Evolutionary conservation across 1,140 invertebrate species (phyloP).

Genomic region (Archivesica marissinica): DNA sequence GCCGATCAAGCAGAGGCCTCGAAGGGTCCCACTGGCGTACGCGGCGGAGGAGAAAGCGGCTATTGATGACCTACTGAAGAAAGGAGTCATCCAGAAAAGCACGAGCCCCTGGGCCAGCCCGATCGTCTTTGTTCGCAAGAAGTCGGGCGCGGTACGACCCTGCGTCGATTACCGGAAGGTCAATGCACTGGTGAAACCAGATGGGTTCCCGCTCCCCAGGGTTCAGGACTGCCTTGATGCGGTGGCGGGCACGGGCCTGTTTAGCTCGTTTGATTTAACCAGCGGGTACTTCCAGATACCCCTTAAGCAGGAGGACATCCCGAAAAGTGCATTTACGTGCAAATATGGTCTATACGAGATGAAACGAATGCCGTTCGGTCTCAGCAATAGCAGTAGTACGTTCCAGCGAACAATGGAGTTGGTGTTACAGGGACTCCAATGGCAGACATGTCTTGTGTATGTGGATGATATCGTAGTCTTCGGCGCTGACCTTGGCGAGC

Average conservation of each 20-base stretch:
- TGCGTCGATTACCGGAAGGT: conserved; percentile 20
- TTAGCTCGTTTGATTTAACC: neutral
- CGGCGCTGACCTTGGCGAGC: conserved; percentile 13
- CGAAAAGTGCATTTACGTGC: neutral
- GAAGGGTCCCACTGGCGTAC: neutral
- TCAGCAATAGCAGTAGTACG: neutral
- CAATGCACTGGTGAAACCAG: conserved; percentile 7
- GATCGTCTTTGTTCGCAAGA: neutral
- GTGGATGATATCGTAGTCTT: conserved; percentile 61
- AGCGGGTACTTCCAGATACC: conserved; percentile 79
- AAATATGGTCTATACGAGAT: neutral
- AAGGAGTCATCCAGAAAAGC: neutral
- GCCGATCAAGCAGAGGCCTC: conserved; percentile 10
- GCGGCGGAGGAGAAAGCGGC: neutral
- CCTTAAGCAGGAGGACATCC: conserved; percentile 71
- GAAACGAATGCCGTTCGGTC: neutral
- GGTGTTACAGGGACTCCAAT: conserved; percentile 19
- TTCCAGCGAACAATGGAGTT: neutral
- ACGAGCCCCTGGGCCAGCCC: neutral
- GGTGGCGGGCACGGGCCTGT: neutral
- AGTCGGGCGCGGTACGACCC: neutral
- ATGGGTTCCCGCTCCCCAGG: neutral
- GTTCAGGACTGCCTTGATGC: neutral
- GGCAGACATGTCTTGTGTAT: conserved; percentile 35
- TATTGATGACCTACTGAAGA: neutral